Percentiles rank a stretch among this genome's conserved stretches.
phyloP scores from a whole-genome alignment of 2,797 vertebrate species.

The Capromys pilorides region DNA sequence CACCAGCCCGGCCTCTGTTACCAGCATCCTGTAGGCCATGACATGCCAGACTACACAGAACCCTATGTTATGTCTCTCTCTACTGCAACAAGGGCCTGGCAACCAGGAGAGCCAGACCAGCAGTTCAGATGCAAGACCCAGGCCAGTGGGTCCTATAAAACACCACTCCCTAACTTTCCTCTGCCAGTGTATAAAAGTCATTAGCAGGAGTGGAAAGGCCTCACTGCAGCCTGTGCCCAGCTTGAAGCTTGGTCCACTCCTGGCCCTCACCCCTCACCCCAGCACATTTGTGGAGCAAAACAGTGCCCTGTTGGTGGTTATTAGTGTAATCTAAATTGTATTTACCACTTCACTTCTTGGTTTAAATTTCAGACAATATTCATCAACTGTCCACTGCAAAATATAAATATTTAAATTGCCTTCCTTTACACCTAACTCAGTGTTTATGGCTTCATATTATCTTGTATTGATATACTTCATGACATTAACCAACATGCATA shows the following conservation, averaged over 20 bases:
- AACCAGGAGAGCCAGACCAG: not conserved
- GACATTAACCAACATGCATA: not conserved
- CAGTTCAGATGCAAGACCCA: not conserved
- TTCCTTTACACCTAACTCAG: not conserved
- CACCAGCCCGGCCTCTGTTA: not conserved
- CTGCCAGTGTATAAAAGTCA: not conserved
- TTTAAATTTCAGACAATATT: constrained; percentile 33
- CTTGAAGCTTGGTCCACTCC: not conserved
- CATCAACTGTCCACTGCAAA: not conserved
- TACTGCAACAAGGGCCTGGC: too few species aligned
- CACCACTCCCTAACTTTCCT: not conserved
- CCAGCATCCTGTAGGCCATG: not conserved
- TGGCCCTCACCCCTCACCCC: not conserved
- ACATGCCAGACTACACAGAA: too few species aligned
- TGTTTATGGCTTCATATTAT: not conserved
- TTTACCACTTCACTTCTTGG: not conserved
- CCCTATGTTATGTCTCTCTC: not conserved
- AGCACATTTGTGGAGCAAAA: not conserved
- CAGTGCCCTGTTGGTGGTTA: too few species aligned
- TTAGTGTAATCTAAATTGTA: not conserved
- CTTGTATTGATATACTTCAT: not conserved
- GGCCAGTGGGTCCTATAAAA: not conserved
- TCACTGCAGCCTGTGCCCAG: not conserved
- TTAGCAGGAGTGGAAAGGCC: not conserved
- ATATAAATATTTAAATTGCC: not conserved